Evolutionary conservation across 2,888 invertebrate species (phyloP), one percentile per base, ranked within the genome.

Genomic region (Gibbula magus): DNA sequence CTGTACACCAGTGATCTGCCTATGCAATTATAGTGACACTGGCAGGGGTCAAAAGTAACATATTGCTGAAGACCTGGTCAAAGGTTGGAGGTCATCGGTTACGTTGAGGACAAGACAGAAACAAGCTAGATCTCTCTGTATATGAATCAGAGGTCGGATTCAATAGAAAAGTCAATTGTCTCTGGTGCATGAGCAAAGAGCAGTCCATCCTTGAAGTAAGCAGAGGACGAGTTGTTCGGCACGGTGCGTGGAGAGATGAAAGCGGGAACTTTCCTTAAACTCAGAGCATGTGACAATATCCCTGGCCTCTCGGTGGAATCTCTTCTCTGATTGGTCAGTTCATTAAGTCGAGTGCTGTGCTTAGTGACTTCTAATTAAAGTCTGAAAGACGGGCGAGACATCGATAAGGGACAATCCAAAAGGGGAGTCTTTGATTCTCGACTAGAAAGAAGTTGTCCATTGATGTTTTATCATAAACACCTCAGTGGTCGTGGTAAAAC

Each of bases 381-480:
- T 16, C 13, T 61, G 61, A 61, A 16, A 29, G 61, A 25, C 25
- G 25, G 61, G 61, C 16, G 25, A 32, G 61, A 61, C 61, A 25
- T 61, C 61, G 61, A 61, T 61, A 61, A 16, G 20, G 61, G 16
- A 25, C 29, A 32, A 13, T 25, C 61, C 25, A 25, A 7, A 29
- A 29, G 29, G 29, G 13, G 8, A 20, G 61, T 25, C 61, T 61
- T 61, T 61, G 61, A 61, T 61, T 61, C 61, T 29, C 61, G 29
- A 61, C 25, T 61, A 32, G 25, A 61, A 25, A 32, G 13, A 61
- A 61, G 29, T 61, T n/a, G n/a, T 25, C 61, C 25, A 61, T 61
- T 61, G 61, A 61, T 61, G 61, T 61, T 22, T 61, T 61, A 61
- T 61, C 61, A 61, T 61, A 61, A 61, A 61, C 61, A 61, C 61